Evolutionary conservation across 2,113 vertebrate genomes (phyloP).

Genomic region (Rhodinocichla rosea): DNA sequence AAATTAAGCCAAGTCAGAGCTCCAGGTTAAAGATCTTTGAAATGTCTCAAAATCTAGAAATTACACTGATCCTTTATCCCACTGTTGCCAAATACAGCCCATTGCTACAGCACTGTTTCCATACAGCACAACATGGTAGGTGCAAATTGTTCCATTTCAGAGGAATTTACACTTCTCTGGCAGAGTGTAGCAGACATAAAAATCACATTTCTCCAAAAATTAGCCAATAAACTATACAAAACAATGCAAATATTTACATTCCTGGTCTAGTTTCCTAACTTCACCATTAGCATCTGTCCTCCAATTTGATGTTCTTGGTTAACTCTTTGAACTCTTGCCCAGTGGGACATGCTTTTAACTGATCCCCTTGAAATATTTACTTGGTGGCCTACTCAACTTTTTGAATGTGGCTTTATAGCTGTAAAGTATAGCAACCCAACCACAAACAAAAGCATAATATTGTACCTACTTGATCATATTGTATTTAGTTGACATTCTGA

Average conservation of each 20-base stretch:
- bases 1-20: neutral
- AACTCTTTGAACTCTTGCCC: neutral
- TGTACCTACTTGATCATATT: neutral
- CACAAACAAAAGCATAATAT: neutral
- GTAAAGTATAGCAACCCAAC: neutral
- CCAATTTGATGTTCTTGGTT: neutral
- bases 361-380: neutral
- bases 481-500: neutral
- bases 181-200: neutral
- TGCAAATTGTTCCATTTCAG: neutral
- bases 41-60: neutral
- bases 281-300: neutral
- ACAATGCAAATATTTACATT: neutral
- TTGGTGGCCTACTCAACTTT: neutral
- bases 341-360: neutral
- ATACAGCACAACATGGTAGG: neutral
- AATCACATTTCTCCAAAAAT: neutral
- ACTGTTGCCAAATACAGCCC: neutral
- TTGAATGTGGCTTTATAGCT: neutral
- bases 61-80: neutral
- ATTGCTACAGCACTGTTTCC: neutral
- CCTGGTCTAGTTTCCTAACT: neutral
- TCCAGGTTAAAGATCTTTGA: neutral
- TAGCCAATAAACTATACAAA: neutral
- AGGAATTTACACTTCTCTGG: neutral